A percentile compares a stretch with the other conserved stretches of the same genome.
phyloP scores from a whole-genome alignment of 2,797 vertebrate species.

The Pangasius macronema region DNA sequence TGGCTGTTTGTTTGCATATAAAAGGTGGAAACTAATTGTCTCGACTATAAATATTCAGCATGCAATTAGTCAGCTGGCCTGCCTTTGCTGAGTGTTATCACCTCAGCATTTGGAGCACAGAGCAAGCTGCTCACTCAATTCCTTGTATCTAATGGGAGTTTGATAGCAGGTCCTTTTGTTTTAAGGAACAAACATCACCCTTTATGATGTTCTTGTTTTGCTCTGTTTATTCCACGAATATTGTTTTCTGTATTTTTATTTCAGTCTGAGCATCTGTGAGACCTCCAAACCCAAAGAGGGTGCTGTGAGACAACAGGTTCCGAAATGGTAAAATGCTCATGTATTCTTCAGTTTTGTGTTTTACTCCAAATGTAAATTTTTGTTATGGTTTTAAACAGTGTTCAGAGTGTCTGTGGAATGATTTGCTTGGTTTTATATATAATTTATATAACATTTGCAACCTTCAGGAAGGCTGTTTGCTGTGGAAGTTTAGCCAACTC shows the following conservation, averaged over 20 bases:
- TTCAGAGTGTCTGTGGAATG: neutral
- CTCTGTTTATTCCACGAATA: slow-evolving; percentile 60
- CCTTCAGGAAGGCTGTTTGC: neutral
- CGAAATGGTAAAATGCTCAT: neutral
- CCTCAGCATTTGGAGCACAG: slow-evolving; percentile 73
- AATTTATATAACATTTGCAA: no score
- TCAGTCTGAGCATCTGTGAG: slow-evolving; percentile 16
- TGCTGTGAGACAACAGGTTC: neutral
- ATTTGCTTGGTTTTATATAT: neutral
- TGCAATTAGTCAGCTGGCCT: slow-evolving; percentile 92
- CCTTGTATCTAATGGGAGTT: slow-evolving; percentile 80
- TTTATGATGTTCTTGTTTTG: slow-evolving; percentile 63
- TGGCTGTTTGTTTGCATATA: slow-evolving; percentile 99
- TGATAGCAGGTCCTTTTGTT: slow-evolving; percentile 80
- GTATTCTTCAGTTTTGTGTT: neutral
- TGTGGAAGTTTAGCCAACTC: neutral
- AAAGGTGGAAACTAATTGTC: slow-evolving; percentile 99
- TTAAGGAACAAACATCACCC: slow-evolving; percentile 71
- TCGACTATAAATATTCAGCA: slow-evolving; percentile 99
- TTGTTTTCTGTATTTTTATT: slow-evolving; percentile 21
- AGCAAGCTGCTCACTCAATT: slow-evolving; percentile 75
- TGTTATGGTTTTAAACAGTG: neutral
- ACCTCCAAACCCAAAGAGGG: slow-evolving; percentile 7
- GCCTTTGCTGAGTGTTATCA: slow-evolving; percentile 80
- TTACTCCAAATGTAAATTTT: neutral